Evolutionary conservation across 2,113 vertebrate genomes (phyloP).

Genomic region (Chamaea fasciata): DNA sequence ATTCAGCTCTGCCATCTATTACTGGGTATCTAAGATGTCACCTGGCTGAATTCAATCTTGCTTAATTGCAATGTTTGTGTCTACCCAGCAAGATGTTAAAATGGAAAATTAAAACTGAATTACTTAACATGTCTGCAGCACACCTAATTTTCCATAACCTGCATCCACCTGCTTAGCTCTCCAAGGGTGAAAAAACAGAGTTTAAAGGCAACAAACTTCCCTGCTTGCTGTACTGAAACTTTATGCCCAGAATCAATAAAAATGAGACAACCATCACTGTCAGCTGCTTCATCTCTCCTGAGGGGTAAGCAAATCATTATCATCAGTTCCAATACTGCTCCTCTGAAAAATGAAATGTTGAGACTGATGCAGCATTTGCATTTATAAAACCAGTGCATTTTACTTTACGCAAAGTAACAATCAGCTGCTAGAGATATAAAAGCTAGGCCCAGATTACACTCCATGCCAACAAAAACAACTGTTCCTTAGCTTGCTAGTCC

Average conservation of each 20-base stretch:
- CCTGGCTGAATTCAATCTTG: background rate
- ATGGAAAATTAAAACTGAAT: background rate
- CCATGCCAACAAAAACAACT: slow-evolving; percentile 36
- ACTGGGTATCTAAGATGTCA: background rate
- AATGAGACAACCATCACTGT: background rate
- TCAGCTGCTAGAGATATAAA: background rate
- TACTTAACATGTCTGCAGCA: background rate
- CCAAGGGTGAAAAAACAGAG: background rate
- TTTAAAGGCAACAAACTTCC: background rate
- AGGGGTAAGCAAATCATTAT: background rate
- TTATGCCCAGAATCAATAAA: background rate
- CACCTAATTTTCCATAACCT: background rate
- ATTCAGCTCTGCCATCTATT: background rate
- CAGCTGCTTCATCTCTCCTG: background rate
- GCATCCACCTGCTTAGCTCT: background rate
- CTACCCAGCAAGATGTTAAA: background rate
- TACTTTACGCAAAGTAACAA: background rate
- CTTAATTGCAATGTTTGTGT: background rate
- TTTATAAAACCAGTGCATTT: background rate
- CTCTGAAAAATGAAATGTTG: background rate
- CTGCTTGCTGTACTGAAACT: background rate
- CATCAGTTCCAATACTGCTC: background rate
- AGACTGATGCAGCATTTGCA: background rate
- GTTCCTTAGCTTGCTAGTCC: background rate
- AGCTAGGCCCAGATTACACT: background rate